Base-by-base conservation (phyloP, 1,140 invertebrate species). In the Pseudomyrmex gracilis region DNA sequence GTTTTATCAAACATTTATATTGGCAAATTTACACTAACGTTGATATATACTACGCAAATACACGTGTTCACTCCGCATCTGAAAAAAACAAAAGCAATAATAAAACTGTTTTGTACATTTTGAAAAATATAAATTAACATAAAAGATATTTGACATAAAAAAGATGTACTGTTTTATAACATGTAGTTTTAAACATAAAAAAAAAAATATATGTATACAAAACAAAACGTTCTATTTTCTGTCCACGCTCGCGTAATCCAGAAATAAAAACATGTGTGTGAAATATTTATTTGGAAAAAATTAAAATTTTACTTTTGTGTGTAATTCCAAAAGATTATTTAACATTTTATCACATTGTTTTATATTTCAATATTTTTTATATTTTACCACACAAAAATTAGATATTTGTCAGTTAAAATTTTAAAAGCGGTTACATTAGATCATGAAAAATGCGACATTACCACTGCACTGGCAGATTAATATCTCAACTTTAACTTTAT, bases 401-500 rank as follows among this genome's bases (percentile, higher is more conserved):
- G n/a, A 58, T 17, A 24, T 47, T 57, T 45, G 34, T 4, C 8
- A 12, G 2, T 22, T 17, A 1, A 68, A 77, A 53, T 45, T 51
- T 45, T 51, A 43, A 8, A 34, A 15, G 15, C 7, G 57, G 24
- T 2, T 13, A 9, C 34, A 51, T 45, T 68, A 15, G 20, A 47
- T 13, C 34, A 49, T 58, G 34, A 34, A 34, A 34, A 34, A 70
- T 12, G 15, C 63, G 45, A 45, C 20, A 57, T 47, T 24, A 68
- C 15, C 24, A 22, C 22, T 73, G 43, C 24, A 22, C 22, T 73
- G 43, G 7, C 17, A 58, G 17, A 80, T 71, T 80, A 71, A 58
- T 80, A 60, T 58, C 22, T 71, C 15, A 78, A 57, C n/a, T 78
- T 47, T 5, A 57, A 57, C 34, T n/a, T n/a, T n/a, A n/a, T n/a